Evolutionary conservation across 2,888 invertebrate genomes (phyloP), one percentile per base, ranked within the genome.

Genomic region (Antheraea assamensis): DNA sequence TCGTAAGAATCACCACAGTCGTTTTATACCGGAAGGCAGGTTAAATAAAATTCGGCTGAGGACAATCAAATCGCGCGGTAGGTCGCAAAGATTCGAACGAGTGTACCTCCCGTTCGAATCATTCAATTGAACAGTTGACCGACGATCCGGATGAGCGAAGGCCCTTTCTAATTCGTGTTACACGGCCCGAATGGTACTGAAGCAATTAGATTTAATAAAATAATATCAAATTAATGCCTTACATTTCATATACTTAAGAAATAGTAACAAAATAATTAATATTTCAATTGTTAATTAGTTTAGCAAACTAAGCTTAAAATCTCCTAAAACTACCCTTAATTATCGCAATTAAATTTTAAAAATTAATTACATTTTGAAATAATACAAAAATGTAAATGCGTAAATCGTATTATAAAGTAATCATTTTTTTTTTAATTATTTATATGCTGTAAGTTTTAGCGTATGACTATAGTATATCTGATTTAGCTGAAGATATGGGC

Each of bases 121-220:
- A 84, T 88, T 87, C 87, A 85, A 85, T 85, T 85, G 86, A 86
- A 84, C 83, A 84, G 83, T 82, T 84, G 85, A 83, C 85, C 84
- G 84, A 80, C 82, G 81, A 81, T 83, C 82, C 84, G 85, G 79
- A 84, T 83, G 86, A 86, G 78, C 81, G 83, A 77, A 75, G 61
- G 61, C 27, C 61, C 17, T 30, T 27, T 64, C 61, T 64, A 64
- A 64, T 30, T 64, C 61, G 61, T 30, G 17, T 64, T 64, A 27
- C 61, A 64, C 61, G 61, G 30, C 15, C 30, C 13, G 61, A 64
- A 30, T 17, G 15, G 5, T 30, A 30, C 61, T 19, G 10, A 27
- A 64, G 5, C 61, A 64, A 64, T 64, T 64, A 64, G 27, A 3
- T 64, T 30, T 64, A 64, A 30, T 30, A 64, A 19, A 64, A 30